Percentiles rank a stretch among this genome's conserved stretches.
Conservation (phyloP, 1,140 invertebrate genomes). For the Acromyrmex echinatior region DNA sequence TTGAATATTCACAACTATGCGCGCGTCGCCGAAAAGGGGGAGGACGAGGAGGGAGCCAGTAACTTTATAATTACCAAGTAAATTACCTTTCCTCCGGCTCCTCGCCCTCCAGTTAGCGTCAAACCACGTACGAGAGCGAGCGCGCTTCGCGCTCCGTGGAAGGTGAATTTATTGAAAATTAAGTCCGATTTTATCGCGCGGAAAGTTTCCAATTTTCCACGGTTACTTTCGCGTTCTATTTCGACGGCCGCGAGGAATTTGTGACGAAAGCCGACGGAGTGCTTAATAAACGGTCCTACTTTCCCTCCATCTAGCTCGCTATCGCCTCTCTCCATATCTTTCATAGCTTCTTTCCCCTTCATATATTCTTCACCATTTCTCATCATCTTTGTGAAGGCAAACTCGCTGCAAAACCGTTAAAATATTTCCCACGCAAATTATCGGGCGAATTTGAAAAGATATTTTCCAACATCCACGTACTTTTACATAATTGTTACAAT, state of each 20-base stretch:
- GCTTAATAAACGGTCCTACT: slow-evolving; percentile 72
- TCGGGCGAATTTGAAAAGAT: neutral
- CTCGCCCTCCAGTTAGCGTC: slow-evolving; percentile 24
- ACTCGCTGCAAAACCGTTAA: slow-evolving; percentile 22
- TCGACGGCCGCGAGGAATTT: slow-evolving; percentile 72
- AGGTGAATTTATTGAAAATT: slow-evolving; percentile 83
- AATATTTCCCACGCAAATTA: slow-evolving; percentile 4
- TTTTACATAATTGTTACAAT: neutral
- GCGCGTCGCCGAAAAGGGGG: slow-evolving; percentile 66
- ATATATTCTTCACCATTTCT: slow-evolving; percentile 31
- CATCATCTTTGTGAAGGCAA: slow-evolving; percentile 36
- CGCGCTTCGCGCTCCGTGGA: slow-evolving; percentile 52
- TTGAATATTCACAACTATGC: slow-evolving; percentile 83
- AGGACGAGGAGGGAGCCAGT: slow-evolving; percentile 48
- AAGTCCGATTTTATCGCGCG: slow-evolving; percentile 83
- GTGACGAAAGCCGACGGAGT: slow-evolving; percentile 63
- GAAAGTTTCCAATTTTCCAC: slow-evolving; percentile 83
- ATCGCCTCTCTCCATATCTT: slow-evolving; percentile 41
- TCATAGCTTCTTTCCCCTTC: slow-evolving; percentile 47
- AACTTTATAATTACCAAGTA: slow-evolving; percentile 84
- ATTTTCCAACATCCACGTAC: neutral
- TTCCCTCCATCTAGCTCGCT: slow-evolving; percentile 40
- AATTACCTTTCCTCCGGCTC: slow-evolving; percentile 76
- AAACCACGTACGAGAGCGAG: slow-evolving; percentile 43
- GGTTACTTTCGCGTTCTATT: slow-evolving; percentile 79